These are phyloP conservation scores for Rhopalosiphum nymphaeae DNA, from an alignment of 2,888 invertebrate genomes.

Conservation along the genomic window DNA sequence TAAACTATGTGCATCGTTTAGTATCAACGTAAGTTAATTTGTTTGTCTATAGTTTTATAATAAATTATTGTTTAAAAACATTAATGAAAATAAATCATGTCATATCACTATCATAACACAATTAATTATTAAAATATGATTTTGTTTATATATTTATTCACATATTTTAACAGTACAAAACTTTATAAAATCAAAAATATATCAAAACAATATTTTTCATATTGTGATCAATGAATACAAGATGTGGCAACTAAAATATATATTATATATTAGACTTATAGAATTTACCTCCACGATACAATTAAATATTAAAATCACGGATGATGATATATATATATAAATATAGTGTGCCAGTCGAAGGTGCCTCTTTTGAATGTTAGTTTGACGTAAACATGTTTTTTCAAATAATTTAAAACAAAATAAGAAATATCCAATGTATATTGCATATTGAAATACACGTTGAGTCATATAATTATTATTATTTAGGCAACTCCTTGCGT, in stretches of 20 bases:
- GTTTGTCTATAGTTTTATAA: neutral
- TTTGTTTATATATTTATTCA: neutral
- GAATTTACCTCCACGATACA: neutral
- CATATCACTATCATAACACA: neutral
- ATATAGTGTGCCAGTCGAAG: neutral
- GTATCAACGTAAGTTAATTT: neutral
- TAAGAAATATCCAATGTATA: neutral
- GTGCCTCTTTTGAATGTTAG: neutral
- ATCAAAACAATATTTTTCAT: neutral
- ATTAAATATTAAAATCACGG: neutral
- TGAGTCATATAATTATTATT: too few relatives aligned
- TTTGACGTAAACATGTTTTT: neutral
- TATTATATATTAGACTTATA: neutral
- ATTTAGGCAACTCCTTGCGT: too few relatives aligned
- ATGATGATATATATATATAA: neutral
- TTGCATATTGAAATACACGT: neutral
- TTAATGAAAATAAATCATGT: neutral
- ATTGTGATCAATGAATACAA: neutral
- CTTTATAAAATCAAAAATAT: neutral
- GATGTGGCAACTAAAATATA: neutral
- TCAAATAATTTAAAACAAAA: neutral
- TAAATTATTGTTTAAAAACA: neutral
- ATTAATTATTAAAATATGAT: neutral
- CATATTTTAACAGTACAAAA: neutral
- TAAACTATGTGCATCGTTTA: neutral